Evolutionary conservation across 35 echinoderm and acorn worm species (phyloP), one percentile per base, ranked within the genome.

Genomic region (Strongylocentrotus purpuratus): DNA sequence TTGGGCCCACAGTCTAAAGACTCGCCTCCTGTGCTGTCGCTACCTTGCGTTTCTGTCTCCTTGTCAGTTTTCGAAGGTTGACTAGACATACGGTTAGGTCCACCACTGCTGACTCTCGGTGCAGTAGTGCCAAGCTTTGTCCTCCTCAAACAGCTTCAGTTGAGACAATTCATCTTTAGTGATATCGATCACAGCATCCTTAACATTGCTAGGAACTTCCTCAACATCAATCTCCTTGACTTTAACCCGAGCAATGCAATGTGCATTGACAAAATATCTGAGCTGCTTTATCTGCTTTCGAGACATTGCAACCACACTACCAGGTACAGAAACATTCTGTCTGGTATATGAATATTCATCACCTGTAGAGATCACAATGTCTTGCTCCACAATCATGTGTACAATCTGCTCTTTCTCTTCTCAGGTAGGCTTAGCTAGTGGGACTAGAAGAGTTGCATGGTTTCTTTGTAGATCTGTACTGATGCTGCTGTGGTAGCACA

Each of bases 151-250:
- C 35, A 1, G 35, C 35, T 41, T 41, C 35, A 41, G 14, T 97
- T 97, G 5, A 97, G 88, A 0, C 96, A 32, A 28, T 78, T 97
- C 96, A 41, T 97, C 95, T 10, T 97, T 97, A 33, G 96, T 97
- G 2, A 90, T n/a, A n/a, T n/a, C n/a, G n/a, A n/a, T n/a, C 28
- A 48, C 91, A 22, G 9, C 10, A 45, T 46, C 46, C 48, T 92
- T 0, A 45, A 14, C 8, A 92, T 9, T 15, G 13, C 8, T 45
- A 18, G 11, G 0, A 32, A 2, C 10, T 52, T 52, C 28, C 85
- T 13, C 1, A 11, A 94, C 18, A 41, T 11, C 25, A n/a, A 96
- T n/a, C n/a, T n/a, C n/a, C n/a, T n/a, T n/a, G n/a, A n/a, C n/a
- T n/a, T n/a, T n/a, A n/a, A n/a, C n/a, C n/a, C n/a, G n/a, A 25